Base-by-base conservation (phyloP, 2,797 vertebrate species). In the Nannoperca australis region DNA sequence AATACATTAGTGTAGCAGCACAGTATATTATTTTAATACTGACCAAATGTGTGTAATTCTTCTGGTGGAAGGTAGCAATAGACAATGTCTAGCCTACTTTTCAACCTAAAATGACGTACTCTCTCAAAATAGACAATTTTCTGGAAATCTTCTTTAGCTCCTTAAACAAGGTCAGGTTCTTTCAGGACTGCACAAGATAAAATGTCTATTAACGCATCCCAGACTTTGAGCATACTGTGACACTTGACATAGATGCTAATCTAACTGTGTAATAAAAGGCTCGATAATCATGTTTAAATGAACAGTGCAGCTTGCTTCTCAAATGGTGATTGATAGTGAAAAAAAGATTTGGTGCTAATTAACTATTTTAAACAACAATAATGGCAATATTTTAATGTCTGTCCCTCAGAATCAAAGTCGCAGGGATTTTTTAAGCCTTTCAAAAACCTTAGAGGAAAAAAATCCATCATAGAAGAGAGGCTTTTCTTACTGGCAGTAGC, bases 121-220 rank as follows among this genome's bases (percentile, higher is more conserved):
- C 22, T 84, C 82, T 86, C n/a, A 83, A 90, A 91, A 89, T 90
- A 86, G 89, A 84, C 42, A 47, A 24, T 88, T 91, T 87, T 88
- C 79, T 81, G 44, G 53, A 79, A 86, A 87, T 81, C 76, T 60
- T 81, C 73, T 81, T 80, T 76, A 71, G 74, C 53, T 76, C 42
- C 34, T 84, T 61, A 82, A 91, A 88, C 73, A 90, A 86, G 87
- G 88, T 76, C 88, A 92, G 55, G 60, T 88, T 85, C 68, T 82
- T 85, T 77, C 40, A 88, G 79, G 78, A 82, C 80, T 76, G 73
- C 58, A 64, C 61, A 76, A 42, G 79, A 67, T 61, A 60, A 75
- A 18, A 54, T 32, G 54, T 27, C 24, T 72, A 15, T 60, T 79
- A 68, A 20, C 70, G 53, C 47, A 70, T 56, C 27, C 20, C 20